phyloP scores from a whole-genome alignment of 2,113 vertebrate genomes.

The Corythornis madagascariensis region DNA sequence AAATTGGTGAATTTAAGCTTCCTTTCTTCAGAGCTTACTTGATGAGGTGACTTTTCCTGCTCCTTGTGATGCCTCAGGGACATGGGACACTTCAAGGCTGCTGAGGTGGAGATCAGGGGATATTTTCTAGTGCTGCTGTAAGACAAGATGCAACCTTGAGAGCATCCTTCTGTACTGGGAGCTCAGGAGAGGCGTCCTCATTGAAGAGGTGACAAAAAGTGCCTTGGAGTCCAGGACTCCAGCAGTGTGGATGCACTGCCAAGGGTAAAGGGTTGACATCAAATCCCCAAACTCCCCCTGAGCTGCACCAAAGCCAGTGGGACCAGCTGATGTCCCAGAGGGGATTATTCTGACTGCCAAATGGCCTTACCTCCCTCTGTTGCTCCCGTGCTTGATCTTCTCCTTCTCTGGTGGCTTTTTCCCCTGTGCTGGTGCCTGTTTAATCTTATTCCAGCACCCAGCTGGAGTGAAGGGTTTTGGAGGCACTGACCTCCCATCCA shows the following conservation, averaged over 20 bases:
- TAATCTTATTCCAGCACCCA: not conserved
- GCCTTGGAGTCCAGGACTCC: not conserved
- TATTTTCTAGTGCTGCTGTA: not conserved
- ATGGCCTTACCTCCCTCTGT: not conserved
- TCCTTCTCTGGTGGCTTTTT: not conserved
- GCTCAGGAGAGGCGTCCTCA: not conserved
- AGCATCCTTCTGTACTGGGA: not conserved
- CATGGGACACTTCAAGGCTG: not conserved
- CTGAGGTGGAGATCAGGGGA: not conserved
- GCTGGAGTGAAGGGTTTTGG: fast-evolving
- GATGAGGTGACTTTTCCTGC: not conserved
- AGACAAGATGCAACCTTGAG: not conserved
- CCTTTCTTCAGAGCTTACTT: not conserved
- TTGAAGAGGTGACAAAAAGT: not conserved
- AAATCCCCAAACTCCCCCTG: not conserved
- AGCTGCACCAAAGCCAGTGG: not conserved
- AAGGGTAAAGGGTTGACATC: fast-evolving
- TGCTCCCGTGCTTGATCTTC: not conserved
- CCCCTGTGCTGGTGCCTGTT: fast-evolving
- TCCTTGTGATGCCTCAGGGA: fast-evolving
- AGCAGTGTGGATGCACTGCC: not conserved
- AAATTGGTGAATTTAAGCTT: fast-evolving
- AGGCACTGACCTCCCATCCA: not conserved
- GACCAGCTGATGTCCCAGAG: fast-evolving
- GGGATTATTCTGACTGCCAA: not conserved